Percentiles rank a stretch among this genome's conserved stretches.
Conservation (phyloP, 2,113 vertebrate genomes). For the Barnardius zonarius region DNA sequence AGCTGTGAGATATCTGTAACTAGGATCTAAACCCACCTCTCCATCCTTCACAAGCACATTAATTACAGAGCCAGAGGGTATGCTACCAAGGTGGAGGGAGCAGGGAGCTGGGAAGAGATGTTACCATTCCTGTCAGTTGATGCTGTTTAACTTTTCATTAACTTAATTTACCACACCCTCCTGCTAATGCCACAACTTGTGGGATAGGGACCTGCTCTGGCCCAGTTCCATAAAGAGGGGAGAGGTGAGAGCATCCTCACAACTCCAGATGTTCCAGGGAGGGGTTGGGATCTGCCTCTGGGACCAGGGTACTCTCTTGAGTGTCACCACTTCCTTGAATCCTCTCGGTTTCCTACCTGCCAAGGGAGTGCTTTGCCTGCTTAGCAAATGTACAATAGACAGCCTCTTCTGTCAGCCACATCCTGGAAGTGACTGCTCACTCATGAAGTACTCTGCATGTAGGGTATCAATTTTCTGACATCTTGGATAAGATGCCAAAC, state of each 20-base stretch:
- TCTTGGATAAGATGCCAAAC: neutral
- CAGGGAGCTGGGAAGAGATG: neutral
- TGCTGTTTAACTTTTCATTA: neutral
- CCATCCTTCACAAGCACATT: neutral
- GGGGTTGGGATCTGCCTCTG: neutral
- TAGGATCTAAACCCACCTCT: neutral
- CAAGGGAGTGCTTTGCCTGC: accelerated
- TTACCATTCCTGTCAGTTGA: neutral
- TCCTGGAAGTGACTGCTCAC: neutral
- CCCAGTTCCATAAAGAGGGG: neutral
- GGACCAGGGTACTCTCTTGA: neutral
- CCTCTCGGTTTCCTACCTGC: neutral
- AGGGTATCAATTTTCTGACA: neutral
- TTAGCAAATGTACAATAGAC: neutral
- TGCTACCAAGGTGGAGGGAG: neutral
- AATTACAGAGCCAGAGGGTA: neutral
- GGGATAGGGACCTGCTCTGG: neutral
- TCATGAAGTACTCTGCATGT: neutral
- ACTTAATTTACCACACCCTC: neutral
- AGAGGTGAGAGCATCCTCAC: neutral
- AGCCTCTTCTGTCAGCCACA: neutral
- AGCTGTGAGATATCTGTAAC: neutral
- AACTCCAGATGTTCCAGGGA: neutral
- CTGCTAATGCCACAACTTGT: neutral
- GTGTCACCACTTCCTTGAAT: neutral